These are phyloP conservation scores for Cyclura pinguis DNA, from an alignment of 2,797 vertebrate species.

Conservation along the genomic window DNA sequence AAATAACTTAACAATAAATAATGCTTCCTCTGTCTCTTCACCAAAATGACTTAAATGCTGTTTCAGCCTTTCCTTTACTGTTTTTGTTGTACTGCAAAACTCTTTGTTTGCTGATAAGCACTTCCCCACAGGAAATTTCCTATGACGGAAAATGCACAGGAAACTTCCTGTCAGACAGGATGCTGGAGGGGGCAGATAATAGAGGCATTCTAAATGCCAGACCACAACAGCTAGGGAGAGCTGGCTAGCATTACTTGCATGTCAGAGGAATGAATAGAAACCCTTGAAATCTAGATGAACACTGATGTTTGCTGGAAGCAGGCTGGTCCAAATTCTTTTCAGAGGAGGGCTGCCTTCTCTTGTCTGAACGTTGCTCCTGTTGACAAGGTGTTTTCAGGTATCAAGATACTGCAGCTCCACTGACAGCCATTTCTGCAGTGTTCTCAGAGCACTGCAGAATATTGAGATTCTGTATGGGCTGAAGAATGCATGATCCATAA, in stretches of 20 bases:
- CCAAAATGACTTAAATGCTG: conserved; percentile 29
- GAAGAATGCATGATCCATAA: not conserved
- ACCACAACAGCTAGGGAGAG: conserved; percentile 49
- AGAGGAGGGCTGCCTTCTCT: not conserved
- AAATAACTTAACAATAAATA: conserved; percentile 29
- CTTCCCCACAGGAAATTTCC: conserved; percentile 86
- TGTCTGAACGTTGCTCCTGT: not conserved
- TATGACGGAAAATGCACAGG: conserved; percentile 78
- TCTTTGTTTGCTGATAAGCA: conserved; percentile 73
- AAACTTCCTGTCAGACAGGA: conserved; percentile 80
- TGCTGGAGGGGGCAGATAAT: conserved; percentile 79
- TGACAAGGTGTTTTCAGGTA: not conserved
- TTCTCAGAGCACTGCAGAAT: not conserved
- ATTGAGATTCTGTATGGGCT: not conserved
- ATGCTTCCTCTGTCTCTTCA: not conserved
- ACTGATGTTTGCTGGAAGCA: conserved; percentile 15
- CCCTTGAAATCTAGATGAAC: conserved; percentile 12
- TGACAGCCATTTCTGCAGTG: not conserved
- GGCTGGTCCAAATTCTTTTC: not conserved
- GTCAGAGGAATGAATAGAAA: conserved; percentile 44
- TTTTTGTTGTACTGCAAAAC: conserved; percentile 58
- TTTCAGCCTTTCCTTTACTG: conserved; percentile 31
- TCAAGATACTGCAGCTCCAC: not conserved
- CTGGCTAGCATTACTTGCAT: conserved; percentile 29
- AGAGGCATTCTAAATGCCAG: conserved; percentile 31